These are phyloP conservation scores for Drosophila tropicalis DNA, from an alignment of 1,140 invertebrate genomes.

Conservation along the genomic window DNA sequence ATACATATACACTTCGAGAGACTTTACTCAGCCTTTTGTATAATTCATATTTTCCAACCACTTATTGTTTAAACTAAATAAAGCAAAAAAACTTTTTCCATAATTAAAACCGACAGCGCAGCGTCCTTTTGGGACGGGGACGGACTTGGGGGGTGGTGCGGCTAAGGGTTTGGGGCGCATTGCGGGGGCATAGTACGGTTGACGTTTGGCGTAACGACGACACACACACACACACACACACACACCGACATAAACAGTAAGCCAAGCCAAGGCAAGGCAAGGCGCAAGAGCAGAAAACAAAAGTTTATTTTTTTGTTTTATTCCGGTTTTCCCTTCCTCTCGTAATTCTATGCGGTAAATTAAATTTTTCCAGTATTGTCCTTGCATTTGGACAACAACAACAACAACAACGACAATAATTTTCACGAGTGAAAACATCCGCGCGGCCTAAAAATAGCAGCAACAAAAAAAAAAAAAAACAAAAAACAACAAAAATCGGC, in stretches of 20 bases:
- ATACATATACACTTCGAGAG: slow-evolving; percentile 20
- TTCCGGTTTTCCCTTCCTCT: slow-evolving; percentile 38
- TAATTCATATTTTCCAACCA: slow-evolving; percentile 78
- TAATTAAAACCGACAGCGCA: slow-evolving; percentile 71
- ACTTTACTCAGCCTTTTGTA: slow-evolving; percentile 54
- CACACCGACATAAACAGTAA: not conserved
- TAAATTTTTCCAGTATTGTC: slow-evolving; percentile 68
- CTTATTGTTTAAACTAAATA: slow-evolving; percentile 78
- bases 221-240: not conserved
- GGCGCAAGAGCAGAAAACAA: slow-evolving; percentile 66
- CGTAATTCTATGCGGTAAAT: slow-evolving; percentile 75
- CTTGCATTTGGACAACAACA: slow-evolving; percentile 32
- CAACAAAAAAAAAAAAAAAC: slow-evolving; percentile 30
- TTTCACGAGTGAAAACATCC: slow-evolving; percentile 56
- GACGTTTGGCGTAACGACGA: slow-evolving; percentile 9
- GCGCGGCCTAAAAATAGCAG: slow-evolving; percentile 61
- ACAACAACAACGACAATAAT: slow-evolving; percentile 40
- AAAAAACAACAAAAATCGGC: slow-evolving; percentile 35
- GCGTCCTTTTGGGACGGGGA: slow-evolving; percentile 6
- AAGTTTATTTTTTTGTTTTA: slow-evolving; percentile 51
- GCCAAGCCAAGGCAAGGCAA: slow-evolving; percentile 19
- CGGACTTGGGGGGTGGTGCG: slow-evolving; percentile 1
- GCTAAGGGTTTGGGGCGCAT: slow-evolving; percentile 11
- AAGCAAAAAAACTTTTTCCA: slow-evolving; percentile 77
- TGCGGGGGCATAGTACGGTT: not conserved